Evolutionary conservation across 2,888 invertebrate genomes (phyloP).

Genomic region (Phortica okadai): DNA sequence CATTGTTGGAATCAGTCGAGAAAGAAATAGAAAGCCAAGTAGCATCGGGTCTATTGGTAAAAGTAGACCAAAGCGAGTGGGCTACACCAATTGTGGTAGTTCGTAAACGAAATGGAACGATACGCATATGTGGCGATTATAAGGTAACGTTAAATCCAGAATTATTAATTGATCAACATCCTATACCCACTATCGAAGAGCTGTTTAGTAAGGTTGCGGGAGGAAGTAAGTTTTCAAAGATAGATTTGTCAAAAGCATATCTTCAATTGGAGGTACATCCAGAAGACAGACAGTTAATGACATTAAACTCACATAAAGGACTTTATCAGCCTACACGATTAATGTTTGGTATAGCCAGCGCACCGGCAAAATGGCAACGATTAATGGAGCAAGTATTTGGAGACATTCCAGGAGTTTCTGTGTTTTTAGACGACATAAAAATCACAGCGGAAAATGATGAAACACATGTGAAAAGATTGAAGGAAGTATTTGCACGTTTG

Average conservation of each 20-base stretch:
- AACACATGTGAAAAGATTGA: constrained; percentile 55
- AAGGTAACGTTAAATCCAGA: too few relatives aligned
- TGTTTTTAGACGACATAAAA: too few relatives aligned
- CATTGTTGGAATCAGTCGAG: constrained; percentile 45
- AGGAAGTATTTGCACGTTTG: constrained; percentile 51
- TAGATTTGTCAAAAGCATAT: constrained; percentile 67
- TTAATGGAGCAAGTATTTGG: too few relatives aligned
- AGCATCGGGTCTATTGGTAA: constrained; percentile 41
- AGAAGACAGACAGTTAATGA: constrained; percentile 42
- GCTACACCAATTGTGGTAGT: constrained; percentile 39
- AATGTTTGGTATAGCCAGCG: constrained; percentile 65
- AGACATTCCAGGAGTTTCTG: too few relatives aligned
- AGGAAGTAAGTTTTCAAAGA: constrained; percentile 57
- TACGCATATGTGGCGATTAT: constrained; percentile 57
- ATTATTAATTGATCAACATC: constrained; percentile 56
- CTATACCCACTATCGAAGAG: constrained; percentile 57
- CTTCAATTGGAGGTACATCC: constrained; percentile 67
- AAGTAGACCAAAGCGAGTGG: constrained; percentile 57
- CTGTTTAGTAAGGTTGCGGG: constrained; percentile 54
- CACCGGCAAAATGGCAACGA: too few relatives aligned
- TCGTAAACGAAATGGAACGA: constrained; percentile 52
- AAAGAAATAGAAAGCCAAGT: constrained; percentile 48
- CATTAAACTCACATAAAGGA: constrained; percentile 69
- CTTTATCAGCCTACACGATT: constrained; percentile 59
- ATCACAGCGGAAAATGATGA: too few relatives aligned